phyloP scores from a whole-genome alignment of 2,888 invertebrate species.

The Hyalella azteca region DNA sequence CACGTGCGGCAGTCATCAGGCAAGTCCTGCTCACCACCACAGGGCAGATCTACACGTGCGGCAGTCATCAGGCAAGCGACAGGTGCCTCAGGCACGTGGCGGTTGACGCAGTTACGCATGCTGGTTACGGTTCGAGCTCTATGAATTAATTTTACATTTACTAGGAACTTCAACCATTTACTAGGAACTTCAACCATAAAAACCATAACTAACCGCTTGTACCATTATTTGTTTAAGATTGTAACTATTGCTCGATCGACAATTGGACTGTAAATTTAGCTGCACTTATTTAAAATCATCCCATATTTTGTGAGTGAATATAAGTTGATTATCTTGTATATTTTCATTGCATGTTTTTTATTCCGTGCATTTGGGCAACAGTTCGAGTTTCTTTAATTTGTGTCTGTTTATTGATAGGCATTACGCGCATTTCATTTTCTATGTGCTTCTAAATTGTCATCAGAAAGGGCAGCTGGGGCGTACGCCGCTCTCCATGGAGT shows the following conservation, averaged over 20 bases:
- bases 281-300: no score
- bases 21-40: conserved; percentile 68
- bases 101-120: neutral
- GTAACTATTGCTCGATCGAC: no score
- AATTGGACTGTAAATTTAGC: no score
- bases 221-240: neutral
- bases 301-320: no score
- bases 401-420: no score
- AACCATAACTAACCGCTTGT: neutral
- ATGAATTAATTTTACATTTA: neutral
- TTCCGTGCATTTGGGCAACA: no score
- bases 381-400: no score
- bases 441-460: conserved; percentile 36
- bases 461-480: conserved; percentile 73
- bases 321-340: no score
- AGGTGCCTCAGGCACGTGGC: neutral
- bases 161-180: neutral
- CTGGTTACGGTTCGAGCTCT: neutral
- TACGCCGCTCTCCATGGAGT: conserved; percentile 68
- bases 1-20: conserved; percentile 89
- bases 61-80: conserved; percentile 81
- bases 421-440: no score
- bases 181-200: neutral
- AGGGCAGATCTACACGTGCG: conserved; percentile 92
- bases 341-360: no score